Conservation (phyloP, 2,113 vertebrate genomes). For the Trochalopteron elliotii region DNA sequence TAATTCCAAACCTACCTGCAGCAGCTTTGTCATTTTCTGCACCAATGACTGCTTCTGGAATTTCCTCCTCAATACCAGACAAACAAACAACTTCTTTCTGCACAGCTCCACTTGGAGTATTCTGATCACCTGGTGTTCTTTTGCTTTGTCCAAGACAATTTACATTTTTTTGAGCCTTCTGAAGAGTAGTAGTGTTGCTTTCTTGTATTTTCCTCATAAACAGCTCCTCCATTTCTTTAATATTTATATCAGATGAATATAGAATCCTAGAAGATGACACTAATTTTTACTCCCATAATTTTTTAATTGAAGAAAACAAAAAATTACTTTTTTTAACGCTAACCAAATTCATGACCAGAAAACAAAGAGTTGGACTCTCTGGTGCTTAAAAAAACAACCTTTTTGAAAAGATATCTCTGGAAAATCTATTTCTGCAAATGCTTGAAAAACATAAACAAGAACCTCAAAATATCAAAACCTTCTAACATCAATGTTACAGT, state of each 20-base stretch:
- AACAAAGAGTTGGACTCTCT: neutral
- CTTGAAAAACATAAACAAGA: neutral
- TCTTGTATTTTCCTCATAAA: slow-evolving; percentile 55
- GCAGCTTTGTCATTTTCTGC: neutral
- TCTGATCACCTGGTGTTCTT: neutral
- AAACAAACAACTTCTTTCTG: slow-evolving; percentile 24
- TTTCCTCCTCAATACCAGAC: slow-evolving; percentile 23
- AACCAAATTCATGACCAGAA: neutral
- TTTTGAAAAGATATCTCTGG: neutral
- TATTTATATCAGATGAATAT: slow-evolving; percentile 74
- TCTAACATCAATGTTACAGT: neutral
- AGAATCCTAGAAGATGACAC: slow-evolving; percentile 67
- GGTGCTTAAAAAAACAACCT: neutral
- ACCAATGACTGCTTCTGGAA: neutral
- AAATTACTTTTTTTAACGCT: neutral
- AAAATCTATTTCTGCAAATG: neutral
- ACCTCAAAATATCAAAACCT: neutral
- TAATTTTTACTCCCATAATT: slow-evolving; percentile 8
- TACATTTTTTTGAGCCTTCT: neutral
- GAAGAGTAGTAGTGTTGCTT: neutral
- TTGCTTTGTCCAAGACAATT: neutral
- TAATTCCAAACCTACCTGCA: slow-evolving; percentile 50
- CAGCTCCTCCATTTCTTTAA: slow-evolving; percentile 71
- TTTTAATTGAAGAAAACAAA: neutral
- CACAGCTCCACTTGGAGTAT: neutral